Conservation (phyloP, 64 coral and sea anemone species). For the Hydrozoanthus tunicans region DNA sequence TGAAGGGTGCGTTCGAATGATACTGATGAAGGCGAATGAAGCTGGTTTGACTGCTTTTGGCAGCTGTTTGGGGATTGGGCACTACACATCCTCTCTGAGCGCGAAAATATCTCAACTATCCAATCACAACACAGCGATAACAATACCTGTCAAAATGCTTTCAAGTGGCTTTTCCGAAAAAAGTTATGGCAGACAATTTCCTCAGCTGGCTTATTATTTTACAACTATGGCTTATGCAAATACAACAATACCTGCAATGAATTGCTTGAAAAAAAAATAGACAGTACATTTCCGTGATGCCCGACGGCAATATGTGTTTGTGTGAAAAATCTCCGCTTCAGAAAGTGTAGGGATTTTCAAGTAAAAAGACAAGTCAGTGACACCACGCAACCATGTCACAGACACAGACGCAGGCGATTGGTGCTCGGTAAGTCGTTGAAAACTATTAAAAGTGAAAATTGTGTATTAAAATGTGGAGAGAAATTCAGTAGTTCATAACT, state of each 20-base stretch:
- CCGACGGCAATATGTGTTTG: slow-evolving; percentile 19
- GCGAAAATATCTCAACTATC: slow-evolving; percentile 45
- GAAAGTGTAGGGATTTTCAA: neutral
- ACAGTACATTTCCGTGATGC: neutral
- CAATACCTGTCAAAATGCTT: slow-evolving; percentile 67
- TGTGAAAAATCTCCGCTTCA: neutral
- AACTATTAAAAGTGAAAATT: too few species aligned
- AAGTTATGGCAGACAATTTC: neutral
- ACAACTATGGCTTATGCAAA: slow-evolving; percentile 16
- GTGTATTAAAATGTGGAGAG: neutral
- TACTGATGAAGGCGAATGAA: slow-evolving; percentile 6
- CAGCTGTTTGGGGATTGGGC: slow-evolving; percentile 55
- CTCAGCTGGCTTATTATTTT: slow-evolving; percentile 22
- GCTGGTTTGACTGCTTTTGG: slow-evolving; percentile 50
- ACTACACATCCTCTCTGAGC: neutral
- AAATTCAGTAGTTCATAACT: neutral
- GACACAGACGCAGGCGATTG: too few species aligned
- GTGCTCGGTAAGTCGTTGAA: too few species aligned
- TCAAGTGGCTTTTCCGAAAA: slow-evolving; percentile 45
- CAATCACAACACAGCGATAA: slow-evolving; percentile 70
- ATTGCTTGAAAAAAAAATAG: neutral
- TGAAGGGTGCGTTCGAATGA: slow-evolving; percentile 47
- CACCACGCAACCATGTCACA: too few species aligned
- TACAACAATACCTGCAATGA: neutral
- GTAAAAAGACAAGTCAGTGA: neutral